These are phyloP conservation scores for Tragelaphus buxtoni DNA, from an alignment of 2,113 vertebrate species.

Conservation along the genomic window DNA sequence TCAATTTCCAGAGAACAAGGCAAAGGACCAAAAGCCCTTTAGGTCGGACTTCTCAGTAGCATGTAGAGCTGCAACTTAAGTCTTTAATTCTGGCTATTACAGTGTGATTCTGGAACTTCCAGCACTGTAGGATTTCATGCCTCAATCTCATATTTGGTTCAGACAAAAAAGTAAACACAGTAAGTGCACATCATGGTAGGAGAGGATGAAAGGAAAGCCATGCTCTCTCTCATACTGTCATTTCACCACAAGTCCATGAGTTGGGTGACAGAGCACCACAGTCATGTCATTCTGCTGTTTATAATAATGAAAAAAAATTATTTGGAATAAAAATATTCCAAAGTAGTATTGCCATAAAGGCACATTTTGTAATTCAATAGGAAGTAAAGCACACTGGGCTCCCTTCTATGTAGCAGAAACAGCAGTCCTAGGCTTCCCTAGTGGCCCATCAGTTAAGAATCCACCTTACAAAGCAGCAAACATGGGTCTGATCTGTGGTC, in stretches of 20 bases:
- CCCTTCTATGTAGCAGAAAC: background rate
- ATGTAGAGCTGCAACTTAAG: background rate
- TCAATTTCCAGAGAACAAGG: background rate
- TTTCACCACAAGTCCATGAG: background rate
- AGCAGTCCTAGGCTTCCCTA: background rate
- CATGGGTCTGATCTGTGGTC: background rate
- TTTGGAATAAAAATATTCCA: background rate
- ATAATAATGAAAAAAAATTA: background rate
- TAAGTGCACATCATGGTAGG: background rate
- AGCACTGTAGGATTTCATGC: background rate
- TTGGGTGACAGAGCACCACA: background rate
- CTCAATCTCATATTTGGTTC: background rate
- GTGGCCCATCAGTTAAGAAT: background rate
- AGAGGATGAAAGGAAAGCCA: background rate
- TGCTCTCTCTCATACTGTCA: rapidly evolving
- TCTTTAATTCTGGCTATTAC: background rate
- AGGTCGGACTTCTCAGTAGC: background rate
- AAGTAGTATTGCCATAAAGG: background rate
- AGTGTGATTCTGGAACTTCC: background rate
- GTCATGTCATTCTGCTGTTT: background rate
- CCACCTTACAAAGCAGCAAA: background rate
- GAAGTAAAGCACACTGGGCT: background rate
- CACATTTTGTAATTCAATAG: background rate
- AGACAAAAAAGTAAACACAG: background rate
- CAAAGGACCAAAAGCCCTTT: background rate